Evolutionary conservation across 2,797 vertebrate genomes (phyloP).

Genomic region (Pitangus sulphuratus): DNA sequence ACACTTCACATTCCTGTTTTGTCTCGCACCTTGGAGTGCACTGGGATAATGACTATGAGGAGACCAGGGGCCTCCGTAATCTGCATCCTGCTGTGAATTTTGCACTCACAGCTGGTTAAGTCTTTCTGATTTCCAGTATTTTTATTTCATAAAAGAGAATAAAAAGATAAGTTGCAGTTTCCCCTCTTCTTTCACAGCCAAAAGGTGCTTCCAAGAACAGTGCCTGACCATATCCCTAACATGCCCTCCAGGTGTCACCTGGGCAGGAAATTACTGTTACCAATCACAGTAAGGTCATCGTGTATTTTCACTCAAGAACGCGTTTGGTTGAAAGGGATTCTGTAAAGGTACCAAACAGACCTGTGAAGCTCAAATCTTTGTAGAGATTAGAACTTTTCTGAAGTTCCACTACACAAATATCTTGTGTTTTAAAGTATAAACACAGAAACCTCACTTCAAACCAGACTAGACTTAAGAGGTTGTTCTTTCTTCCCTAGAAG

Average conservation of each 20-base stretch:
- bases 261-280: not conserved
- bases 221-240: fast-evolving
- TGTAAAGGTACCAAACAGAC: not conserved
- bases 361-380: not conserved
- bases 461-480: not conserved
- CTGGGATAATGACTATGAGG: not conserved
- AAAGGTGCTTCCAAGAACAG: not conserved
- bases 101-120: not conserved
- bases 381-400: not conserved
- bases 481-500: not conserved
- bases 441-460: not conserved
- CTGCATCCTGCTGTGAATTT: not conserved
- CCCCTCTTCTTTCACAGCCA: not conserved
- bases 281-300: not conserved
- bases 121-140: not conserved
- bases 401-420: not conserved
- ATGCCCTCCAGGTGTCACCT: not conserved
- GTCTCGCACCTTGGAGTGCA: not conserved
- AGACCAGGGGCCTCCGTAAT: not conserved
- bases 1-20: not conserved
- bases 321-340: not conserved
- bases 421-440: not conserved
- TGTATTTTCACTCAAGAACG: not conserved
- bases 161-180: not conserved
- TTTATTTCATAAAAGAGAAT: not conserved